These are phyloP conservation scores for Lepidocyrtinus sp. DNA, from an alignment of 2,888 invertebrate genomes.

Conservation along the genomic window DNA sequence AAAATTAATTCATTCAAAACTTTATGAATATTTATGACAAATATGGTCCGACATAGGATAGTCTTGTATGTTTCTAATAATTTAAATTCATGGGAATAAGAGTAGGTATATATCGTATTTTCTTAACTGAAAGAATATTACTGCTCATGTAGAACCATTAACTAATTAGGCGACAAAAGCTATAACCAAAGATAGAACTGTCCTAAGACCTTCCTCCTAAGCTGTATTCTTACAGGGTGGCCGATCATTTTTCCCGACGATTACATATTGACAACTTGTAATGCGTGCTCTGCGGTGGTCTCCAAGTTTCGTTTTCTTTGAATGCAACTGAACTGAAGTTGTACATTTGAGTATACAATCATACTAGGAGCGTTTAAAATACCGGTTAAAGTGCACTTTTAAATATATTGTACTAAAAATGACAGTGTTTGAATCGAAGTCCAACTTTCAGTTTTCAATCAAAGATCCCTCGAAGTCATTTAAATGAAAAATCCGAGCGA, in stretches of 20 bases:
- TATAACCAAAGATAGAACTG: conserved; percentile 26
- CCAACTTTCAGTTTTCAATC: no score
- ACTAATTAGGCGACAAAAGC: conserved; percentile 58
- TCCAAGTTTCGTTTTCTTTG: conserved; percentile 18
- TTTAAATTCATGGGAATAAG: conserved; percentile 42
- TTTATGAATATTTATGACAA: conserved; percentile 33
- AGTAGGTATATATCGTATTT: no score
- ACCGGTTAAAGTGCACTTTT: no score
- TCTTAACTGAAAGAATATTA: no score
- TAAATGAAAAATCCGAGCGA: no score
- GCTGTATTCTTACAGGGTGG: conserved; percentile 60
- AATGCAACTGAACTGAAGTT: conserved; percentile 57
- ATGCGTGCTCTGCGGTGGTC: conserved; percentile 59
- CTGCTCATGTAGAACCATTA: conserved; percentile 47
- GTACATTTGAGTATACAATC: no score
- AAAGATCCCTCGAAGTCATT: no score
- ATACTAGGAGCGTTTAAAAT: no score
- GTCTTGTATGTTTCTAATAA: no score
- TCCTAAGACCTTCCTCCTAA: conserved; percentile 23
- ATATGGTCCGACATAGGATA: not conserved
- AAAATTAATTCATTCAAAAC: conserved; percentile 7
- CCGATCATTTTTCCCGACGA: conserved; percentile 50
- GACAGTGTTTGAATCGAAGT: no score
- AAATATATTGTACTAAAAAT: no score
- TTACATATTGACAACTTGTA: conserved; percentile 61